Percentiles rank a stretch among this genome's conserved stretches.
These are phyloP conservation scores for Muscicapa comitata DNA, from an alignment of 2,797 vertebrate species.

Conservation along the genomic window DNA sequence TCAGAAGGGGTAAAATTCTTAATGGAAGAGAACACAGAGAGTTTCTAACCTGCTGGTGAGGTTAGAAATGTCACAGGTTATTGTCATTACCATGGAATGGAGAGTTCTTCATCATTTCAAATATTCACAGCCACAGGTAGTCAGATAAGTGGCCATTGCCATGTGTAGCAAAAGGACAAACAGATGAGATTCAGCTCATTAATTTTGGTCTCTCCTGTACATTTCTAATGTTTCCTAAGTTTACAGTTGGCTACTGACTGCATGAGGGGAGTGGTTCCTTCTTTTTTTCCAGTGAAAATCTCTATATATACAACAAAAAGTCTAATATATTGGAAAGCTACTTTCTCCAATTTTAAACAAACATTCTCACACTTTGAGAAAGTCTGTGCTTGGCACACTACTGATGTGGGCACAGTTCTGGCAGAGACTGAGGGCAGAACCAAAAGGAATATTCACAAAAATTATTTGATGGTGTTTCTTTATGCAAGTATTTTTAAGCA, in stretches of 20 bases:
- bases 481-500: background rate
- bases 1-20: conserved; percentile 84
- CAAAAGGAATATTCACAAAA: background rate
- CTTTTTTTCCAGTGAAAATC: background rate
- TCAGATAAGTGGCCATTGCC: conserved; percentile 80
- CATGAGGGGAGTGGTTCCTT: background rate
- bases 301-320: background rate
- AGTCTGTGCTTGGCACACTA: background rate
- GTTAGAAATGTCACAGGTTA: conserved; percentile 81
- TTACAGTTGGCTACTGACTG: conserved; percentile 36
- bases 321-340: background rate
- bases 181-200: conserved; percentile 69
- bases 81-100: conserved; percentile 83
- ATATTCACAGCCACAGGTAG: conserved; percentile 80
- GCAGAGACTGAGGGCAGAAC: background rate
- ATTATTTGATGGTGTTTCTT: background rate
- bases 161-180: conserved; percentile 73
- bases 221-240: conserved; percentile 53
- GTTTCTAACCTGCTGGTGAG: conserved; percentile 81
- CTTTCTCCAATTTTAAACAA: background rate
- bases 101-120: conserved; percentile 84
- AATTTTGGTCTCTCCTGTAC: conserved; percentile 38
- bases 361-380: background rate
- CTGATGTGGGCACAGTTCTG: background rate
- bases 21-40: conserved; percentile 83